A percentile compares a stretch with the other conserved stretches of the same genome.
These are phyloP conservation scores for Gavia stellata DNA, from an alignment of 2,113 vertebrate genomes.

Conservation along the genomic window DNA sequence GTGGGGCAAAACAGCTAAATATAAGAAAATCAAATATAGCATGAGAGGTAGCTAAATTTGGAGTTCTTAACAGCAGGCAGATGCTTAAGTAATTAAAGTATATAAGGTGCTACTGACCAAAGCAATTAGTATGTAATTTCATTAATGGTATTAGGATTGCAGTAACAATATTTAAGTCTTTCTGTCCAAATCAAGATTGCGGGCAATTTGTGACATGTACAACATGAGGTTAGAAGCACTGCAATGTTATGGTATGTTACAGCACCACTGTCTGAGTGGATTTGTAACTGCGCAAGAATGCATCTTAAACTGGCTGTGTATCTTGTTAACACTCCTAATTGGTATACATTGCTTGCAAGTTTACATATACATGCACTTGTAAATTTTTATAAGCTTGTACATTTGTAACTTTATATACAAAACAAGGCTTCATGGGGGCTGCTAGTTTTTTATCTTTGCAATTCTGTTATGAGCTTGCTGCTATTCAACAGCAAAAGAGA, in stretches of 20 bases:
- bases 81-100: conserved; percentile 16
- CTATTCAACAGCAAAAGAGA: background rate
- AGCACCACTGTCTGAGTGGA: conserved; percentile 21
- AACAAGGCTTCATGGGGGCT: background rate
- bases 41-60: conserved; percentile 10
- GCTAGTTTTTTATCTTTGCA: background rate
- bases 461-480: background rate
- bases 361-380: background rate
- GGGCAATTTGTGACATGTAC: background rate
- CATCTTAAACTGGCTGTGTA: accelerated
- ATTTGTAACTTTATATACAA: background rate
- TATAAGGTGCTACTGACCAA: conserved; percentile 26
- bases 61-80: conserved; percentile 20
- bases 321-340: background rate
- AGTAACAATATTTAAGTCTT: conserved; percentile 41
- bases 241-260: background rate
- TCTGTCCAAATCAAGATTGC: conserved; percentile 43
- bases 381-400: background rate
- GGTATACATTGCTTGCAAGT: background rate
- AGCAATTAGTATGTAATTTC: conserved; percentile 48
- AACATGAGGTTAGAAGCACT: background rate
- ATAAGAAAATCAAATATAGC: background rate
- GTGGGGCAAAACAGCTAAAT: background rate
- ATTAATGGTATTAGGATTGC: conserved; percentile 11
- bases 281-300: background rate